Percentiles rank a stretch among this genome's conserved stretches.
Evolutionary conservation across 2,797 vertebrate species (phyloP).

Genomic region (Channa striata): DNA sequence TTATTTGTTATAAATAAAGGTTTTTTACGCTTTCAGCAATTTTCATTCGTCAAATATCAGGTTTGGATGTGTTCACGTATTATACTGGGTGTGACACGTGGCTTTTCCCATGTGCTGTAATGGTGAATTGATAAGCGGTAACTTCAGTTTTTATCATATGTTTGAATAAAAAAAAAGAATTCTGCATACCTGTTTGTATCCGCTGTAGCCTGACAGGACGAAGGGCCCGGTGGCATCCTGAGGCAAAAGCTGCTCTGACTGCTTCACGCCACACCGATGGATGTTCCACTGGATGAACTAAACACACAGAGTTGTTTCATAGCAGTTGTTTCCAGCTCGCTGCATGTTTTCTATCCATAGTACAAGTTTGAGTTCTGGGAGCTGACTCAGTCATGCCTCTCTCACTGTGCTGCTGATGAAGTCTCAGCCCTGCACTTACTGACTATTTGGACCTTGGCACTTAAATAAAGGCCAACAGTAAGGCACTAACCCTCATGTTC

Average conservation of each 20-base stretch:
- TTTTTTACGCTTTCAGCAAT: not conserved
- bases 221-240: constrained; percentile 94
- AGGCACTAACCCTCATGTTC: too few relatives aligned
- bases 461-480: too few relatives aligned
- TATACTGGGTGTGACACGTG: not conserved
- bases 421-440: too few relatives aligned
- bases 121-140: not conserved
- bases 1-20: not conserved
- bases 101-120: not conserved
- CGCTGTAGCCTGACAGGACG: constrained; percentile 93
- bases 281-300: constrained; percentile 99
- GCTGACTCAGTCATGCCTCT: too few relatives aligned
- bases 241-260: constrained; percentile 89
- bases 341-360: too few relatives aligned
- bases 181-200: constrained; percentile 84
- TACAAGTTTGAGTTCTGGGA: too few relatives aligned
- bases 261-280: constrained; percentile 94
- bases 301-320: not conserved
- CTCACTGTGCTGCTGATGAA: too few relatives aligned
- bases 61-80: too few relatives aligned
- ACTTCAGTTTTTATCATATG: not conserved
- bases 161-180: not conserved
- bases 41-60: not conserved
- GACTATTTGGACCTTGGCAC: too few relatives aligned
- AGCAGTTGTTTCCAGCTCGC: too few relatives aligned